These are phyloP conservation scores for Phaethon lepturus DNA, from an alignment of 2,113 vertebrate species.

Conservation along the genomic window DNA sequence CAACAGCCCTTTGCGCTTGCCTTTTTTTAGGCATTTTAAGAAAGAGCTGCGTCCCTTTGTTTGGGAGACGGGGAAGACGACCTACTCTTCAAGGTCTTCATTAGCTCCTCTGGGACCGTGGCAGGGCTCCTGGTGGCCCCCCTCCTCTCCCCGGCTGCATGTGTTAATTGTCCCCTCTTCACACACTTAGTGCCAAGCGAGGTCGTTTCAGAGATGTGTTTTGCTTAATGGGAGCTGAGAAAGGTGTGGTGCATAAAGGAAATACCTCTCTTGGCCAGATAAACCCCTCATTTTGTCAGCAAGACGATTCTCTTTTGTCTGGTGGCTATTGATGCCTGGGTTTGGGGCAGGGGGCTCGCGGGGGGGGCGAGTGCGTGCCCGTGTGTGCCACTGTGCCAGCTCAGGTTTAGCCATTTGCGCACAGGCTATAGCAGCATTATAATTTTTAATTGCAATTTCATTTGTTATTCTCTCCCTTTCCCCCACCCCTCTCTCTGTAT, in stretches of 20 bases:
- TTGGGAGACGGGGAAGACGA: constrained; percentile 27
- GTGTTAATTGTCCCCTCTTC: constrained; percentile 35
- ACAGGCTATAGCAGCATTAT: constrained; percentile 48
- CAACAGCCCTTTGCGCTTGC: constrained; percentile 76
- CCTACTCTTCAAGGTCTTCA: constrained; percentile 49
- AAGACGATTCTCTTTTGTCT: constrained; percentile 56
- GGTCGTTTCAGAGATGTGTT: constrained; percentile 45
- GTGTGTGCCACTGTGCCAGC: background rate
- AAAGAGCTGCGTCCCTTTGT: constrained; percentile 74
- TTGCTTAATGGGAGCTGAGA: constrained; percentile 22
- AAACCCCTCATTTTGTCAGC: constrained; percentile 44
- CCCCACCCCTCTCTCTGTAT: constrained; percentile 64
- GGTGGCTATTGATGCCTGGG: background rate
- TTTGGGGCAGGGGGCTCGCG: background rate
- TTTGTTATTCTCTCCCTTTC: constrained; percentile 66
- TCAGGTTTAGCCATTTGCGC: constrained; percentile 31
- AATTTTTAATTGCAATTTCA: constrained; percentile 73
- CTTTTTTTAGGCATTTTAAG: constrained; percentile 76
- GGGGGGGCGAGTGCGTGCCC: background rate
- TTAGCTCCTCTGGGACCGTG: constrained; percentile 34
- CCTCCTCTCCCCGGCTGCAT: background rate
- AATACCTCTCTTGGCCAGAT: constrained; percentile 33
- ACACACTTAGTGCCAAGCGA: constrained; percentile 10
- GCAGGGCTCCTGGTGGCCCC: background rate
- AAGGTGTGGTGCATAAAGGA: constrained; percentile 35